phyloP scores from a whole-genome alignment of 2,888 invertebrate genomes.

The Stegophylla sp. region DNA sequence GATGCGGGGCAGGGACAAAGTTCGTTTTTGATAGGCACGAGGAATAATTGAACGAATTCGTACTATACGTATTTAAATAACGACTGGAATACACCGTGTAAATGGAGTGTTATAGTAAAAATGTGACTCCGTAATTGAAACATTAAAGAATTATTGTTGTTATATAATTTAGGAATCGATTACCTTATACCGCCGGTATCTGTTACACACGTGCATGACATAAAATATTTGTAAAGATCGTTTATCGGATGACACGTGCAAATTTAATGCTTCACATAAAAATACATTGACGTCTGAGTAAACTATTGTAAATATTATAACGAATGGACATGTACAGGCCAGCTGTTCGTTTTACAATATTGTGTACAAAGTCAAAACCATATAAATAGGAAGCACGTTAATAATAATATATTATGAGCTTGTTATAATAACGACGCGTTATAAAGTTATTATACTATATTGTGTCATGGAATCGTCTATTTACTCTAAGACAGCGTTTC shows the following conservation, averaged over 20 bases:
- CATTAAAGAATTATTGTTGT: neutral
- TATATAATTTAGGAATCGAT: too few species aligned
- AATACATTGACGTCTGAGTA: slow-evolving; percentile 21
- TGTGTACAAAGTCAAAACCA: slow-evolving; percentile 37
- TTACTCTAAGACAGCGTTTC: neutral
- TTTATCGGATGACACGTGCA: slow-evolving; percentile 30
- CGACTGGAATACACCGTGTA: too few species aligned
- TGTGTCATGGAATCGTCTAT: too few species aligned
- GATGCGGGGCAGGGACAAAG: too few species aligned
- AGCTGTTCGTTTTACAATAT: neutral
- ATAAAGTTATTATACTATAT: neutral
- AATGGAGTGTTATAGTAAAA: neutral
- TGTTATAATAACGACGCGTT: neutral
- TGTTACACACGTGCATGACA: too few species aligned
- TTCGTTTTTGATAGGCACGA: too few species aligned
- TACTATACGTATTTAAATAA: too few species aligned
- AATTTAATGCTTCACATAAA: slow-evolving; percentile 21
- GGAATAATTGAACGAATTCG: too few species aligned
- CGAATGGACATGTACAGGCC: neutral
- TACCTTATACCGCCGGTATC: too few species aligned
- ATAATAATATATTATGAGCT: slow-evolving; percentile 6
- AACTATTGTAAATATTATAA: neutral
- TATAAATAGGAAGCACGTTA: slow-evolving; percentile 23
- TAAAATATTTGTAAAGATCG: slow-evolving; percentile 13
- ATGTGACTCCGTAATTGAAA: neutral